A percentile compares a stretch with the other conserved stretches of the same genome.
Conservation (phyloP, 2,888 invertebrate species). For the Nephrotoma guestfalica region DNA sequence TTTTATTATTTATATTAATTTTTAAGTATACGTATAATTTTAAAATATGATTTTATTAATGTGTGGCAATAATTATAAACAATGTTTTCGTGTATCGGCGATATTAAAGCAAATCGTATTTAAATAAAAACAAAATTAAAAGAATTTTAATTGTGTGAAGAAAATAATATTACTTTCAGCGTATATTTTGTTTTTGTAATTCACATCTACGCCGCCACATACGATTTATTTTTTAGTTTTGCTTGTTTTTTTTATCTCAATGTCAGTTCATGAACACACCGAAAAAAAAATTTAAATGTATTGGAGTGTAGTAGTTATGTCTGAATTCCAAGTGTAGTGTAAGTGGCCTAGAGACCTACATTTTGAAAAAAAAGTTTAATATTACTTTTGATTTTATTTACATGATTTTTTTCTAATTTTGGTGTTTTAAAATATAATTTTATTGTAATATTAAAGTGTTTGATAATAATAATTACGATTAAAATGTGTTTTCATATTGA, state of each 20-base stretch:
- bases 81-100: background rate
- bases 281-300: constrained; percentile 3
- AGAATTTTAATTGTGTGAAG: background rate
- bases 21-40: background rate
- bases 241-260: constrained; percentile 9
- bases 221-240: background rate
- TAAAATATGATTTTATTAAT: background rate
- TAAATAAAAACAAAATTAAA: background rate
- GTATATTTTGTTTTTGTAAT: background rate
- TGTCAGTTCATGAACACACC: constrained; percentile 13
- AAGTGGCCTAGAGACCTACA: constrained; percentile 15
- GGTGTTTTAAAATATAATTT: background rate
- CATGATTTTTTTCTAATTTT: constrained; percentile 3
- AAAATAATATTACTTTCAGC: background rate
- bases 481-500: background rate
- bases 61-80: background rate
- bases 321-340: constrained; percentile 6
- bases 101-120: background rate
- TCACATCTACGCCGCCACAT: constrained; percentile 5
- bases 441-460: background rate
- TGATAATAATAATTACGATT: background rate
- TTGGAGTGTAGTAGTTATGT: constrained; percentile 5
- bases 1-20: background rate
- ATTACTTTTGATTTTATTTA: constrained; percentile 1
- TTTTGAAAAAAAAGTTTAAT: constrained; percentile 9